These are phyloP conservation scores for Mythimna impura DNA, from an alignment of 2,888 invertebrate genomes.

Conservation along the genomic window DNA sequence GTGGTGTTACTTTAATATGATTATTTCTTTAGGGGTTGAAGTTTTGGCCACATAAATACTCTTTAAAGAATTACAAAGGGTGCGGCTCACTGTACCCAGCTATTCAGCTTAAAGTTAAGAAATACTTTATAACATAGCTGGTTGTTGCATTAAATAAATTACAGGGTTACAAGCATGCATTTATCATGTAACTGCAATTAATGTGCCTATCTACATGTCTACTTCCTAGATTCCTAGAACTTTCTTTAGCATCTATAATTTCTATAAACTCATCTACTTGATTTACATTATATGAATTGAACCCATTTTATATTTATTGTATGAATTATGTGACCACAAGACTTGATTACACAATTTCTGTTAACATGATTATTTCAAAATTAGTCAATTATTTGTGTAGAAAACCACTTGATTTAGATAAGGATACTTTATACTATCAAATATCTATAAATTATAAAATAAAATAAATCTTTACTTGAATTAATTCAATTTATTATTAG, in stretches of 20 bases:
- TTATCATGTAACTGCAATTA: constrained; percentile 45
- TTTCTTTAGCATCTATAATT: constrained; percentile 26
- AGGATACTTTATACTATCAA: not conserved
- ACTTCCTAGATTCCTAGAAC: constrained; percentile 36
- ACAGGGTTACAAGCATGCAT: constrained; percentile 22
- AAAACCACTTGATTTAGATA: not conserved
- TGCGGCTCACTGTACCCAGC: constrained; percentile 19
- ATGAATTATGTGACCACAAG: not conserved
- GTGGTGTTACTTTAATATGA: not conserved
- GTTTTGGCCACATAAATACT: too few relatives aligned
- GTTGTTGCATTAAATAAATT: constrained; percentile 15
- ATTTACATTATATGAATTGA: constrained; percentile 1
- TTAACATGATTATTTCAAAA: not conserved
- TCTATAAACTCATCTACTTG: constrained; percentile 3
- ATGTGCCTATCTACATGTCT: constrained; percentile 24
- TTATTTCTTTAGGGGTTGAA: not conserved
- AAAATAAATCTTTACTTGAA: constrained; percentile 1
- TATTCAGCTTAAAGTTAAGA: not conserved
- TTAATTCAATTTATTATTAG: not conserved
- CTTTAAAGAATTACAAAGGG: not conserved
- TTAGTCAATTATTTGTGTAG: not conserved
- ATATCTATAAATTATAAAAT: not conserved
- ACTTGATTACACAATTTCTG: constrained; percentile 14
- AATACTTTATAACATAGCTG: constrained; percentile 2
- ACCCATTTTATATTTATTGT: not conserved